Evolutionary conservation across 2,113 vertebrate genomes (phyloP).

Genomic region (Rattus rattus): DNA sequence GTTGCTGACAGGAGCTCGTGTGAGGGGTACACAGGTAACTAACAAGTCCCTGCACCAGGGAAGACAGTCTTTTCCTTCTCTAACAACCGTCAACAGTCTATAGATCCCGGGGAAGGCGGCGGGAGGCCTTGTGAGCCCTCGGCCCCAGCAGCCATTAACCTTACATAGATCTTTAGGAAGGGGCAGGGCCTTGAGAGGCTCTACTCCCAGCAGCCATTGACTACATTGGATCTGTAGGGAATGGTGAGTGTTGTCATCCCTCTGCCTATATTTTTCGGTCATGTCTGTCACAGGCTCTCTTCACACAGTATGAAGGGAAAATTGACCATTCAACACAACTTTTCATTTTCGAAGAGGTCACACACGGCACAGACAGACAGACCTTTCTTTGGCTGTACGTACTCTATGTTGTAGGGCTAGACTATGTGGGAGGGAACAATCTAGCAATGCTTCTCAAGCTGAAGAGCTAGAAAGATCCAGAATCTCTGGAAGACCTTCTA

Average conservation of each 20-base stretch:
- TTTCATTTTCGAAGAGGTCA: neutral
- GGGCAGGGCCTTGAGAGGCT: neutral
- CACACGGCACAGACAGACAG: neutral
- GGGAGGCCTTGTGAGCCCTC: neutral
- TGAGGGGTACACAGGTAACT: neutral
- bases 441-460: neutral
- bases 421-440: neutral
- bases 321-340: neutral
- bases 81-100: neutral
- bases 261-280: neutral
- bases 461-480: neutral
- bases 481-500: neutral
- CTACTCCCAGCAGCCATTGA: no score
- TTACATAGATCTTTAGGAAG: neutral
- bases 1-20: neutral
- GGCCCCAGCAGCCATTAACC: neutral
- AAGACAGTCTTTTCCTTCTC: neutral
- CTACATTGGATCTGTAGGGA: neutral
- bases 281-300: neutral
- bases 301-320: neutral
- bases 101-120: no score
- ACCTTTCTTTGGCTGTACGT: no score
- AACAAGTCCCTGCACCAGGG: neutral
- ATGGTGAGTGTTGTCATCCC: no score
- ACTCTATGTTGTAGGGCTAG: neutral